Conservation (phyloP, 1,140 invertebrate species). For the Bicyclus anynana region DNA sequence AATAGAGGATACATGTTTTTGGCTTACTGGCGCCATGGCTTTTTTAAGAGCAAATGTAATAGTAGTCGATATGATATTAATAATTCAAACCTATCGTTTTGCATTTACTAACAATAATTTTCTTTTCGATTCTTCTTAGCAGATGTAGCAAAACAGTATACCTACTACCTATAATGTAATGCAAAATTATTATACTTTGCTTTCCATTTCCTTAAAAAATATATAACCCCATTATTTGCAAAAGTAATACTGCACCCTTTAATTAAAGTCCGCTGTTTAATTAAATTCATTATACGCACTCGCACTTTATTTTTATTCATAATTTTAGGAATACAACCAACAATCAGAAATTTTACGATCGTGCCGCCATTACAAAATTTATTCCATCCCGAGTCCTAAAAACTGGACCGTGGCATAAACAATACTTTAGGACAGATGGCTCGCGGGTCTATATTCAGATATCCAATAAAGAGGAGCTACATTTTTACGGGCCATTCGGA, state of each 20-base stretch:
- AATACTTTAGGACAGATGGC: slow-evolving; percentile 43
- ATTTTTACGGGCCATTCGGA: slow-evolving; percentile 57
- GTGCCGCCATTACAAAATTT: slow-evolving; percentile 15
- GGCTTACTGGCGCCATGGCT: no score
- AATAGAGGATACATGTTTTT: no score
- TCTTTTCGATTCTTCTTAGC: no score
- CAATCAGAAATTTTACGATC: slow-evolving; percentile 8
- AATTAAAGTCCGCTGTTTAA: background rate
- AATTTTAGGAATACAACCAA: slow-evolving; percentile 1
- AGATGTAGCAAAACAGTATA: no score
- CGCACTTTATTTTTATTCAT: background rate
- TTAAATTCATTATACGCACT: slow-evolving; percentile 2
- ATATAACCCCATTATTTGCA: background rate
- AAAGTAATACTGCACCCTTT: background rate
- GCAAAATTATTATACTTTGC: no score
- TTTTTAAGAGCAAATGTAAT: no score
- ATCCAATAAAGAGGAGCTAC: slow-evolving; percentile 55
- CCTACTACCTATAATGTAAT: no score
- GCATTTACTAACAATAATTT: no score
- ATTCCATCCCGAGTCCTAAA: slow-evolving; percentile 20
- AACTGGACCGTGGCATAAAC: slow-evolving; percentile 27
- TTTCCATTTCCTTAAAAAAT: no score
- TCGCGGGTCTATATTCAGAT: slow-evolving; percentile 43
- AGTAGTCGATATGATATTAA: no score
- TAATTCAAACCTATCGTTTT: no score